Conservation (phyloP, 2,797 vertebrate species). For the Furcifer pardalis region DNA sequence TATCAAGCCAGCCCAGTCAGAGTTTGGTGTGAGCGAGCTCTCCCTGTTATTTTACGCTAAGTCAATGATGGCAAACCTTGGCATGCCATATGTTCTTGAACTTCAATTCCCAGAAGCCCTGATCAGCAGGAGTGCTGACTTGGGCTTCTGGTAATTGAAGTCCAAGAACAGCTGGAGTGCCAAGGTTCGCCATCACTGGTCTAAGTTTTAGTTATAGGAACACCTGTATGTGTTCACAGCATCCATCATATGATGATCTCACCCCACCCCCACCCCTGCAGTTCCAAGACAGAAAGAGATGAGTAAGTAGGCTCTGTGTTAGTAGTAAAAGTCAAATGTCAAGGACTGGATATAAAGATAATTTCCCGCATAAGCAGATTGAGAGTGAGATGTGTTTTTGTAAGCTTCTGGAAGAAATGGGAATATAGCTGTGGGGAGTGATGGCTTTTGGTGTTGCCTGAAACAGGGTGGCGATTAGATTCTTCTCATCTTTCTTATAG, state of each 20-base stretch:
- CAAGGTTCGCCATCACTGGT: too few relatives aligned
- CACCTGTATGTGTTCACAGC: neutral
- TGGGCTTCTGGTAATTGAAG: too few relatives aligned
- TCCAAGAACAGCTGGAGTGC: too few relatives aligned
- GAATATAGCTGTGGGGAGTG: neutral
- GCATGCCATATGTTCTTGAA: too few relatives aligned
- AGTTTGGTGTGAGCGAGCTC: neutral
- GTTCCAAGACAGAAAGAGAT: neutral
- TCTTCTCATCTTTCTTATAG: neutral
- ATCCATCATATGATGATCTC: neutral
- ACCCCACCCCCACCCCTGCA: neutral
- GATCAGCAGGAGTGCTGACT: too few relatives aligned
- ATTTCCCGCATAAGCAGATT: neutral
- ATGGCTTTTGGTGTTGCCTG: neutral
- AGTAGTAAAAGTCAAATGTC: neutral
- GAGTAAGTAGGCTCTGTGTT: neutral
- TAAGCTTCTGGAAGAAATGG: neutral
- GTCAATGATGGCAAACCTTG: too few relatives aligned
- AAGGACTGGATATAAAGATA: neutral
- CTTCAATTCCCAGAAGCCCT: too few relatives aligned
- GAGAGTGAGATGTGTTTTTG: neutral
- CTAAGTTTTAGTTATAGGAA: neutral
- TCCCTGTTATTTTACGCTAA: neutral
- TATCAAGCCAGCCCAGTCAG: neutral
- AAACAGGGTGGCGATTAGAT: neutral